A percentile compares a stretch with the other conserved stretches of the same genome.
phyloP scores from a whole-genome alignment of 2,797 vertebrate genomes.

The Lepidocolaptes lacrymiger region DNA sequence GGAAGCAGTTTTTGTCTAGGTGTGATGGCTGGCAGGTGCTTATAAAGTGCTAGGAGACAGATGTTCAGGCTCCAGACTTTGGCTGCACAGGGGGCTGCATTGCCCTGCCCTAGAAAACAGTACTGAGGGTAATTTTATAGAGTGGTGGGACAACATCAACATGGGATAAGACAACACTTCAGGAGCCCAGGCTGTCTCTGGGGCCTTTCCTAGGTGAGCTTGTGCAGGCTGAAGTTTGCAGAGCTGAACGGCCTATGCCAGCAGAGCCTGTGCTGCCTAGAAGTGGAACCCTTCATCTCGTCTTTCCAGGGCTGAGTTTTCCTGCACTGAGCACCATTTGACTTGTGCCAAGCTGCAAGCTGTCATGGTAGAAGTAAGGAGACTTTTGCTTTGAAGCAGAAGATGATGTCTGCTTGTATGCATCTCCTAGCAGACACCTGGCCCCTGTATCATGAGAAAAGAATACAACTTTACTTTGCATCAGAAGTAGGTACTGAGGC shows the following conservation, averaged over 20 bases:
- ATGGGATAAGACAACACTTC: not conserved
- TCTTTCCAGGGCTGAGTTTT: accelerated
- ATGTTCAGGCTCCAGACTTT: not conserved
- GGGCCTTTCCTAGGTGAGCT: not conserved
- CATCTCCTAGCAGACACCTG: not conserved
- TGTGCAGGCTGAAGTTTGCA: not conserved
- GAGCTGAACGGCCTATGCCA: not conserved
- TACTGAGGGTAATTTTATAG: not conserved
- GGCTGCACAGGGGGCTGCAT: accelerated
- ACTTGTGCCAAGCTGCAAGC: not conserved
- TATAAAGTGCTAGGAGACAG: not conserved
- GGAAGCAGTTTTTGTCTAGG: not conserved
- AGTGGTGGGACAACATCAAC: not conserved
- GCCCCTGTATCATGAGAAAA: not conserved
- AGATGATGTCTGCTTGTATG: not conserved
- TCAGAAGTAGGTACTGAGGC: not conserved
- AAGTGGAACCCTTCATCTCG: not conserved
- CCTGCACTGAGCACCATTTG: not conserved
- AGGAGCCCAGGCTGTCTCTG: not conserved
- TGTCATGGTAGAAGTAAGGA: not conserved
- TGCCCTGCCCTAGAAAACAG: not conserved
- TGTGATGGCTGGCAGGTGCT: not conserved
- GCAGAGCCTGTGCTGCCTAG: not conserved
- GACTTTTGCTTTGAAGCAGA: not conserved
- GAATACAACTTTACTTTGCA: not conserved